phyloP scores from a whole-genome alignment of 2,113 vertebrate species.

The Macheiramphus alcinus region DNA sequence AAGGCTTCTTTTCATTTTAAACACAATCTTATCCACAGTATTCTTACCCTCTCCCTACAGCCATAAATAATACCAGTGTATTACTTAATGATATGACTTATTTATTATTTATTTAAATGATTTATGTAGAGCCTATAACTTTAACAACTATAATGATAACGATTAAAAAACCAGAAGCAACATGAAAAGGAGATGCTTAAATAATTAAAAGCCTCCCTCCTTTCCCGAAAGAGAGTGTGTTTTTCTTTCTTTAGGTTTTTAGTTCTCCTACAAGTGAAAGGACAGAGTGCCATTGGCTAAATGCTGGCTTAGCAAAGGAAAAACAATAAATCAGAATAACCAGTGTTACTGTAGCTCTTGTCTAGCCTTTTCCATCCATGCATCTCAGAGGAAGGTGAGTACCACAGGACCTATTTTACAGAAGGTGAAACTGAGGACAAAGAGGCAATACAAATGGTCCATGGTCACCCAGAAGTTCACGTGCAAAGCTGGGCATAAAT shows the following conservation, averaged over 20 bases:
- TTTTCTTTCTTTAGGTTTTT: slow-evolving; percentile 10
- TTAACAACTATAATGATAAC: slow-evolving; percentile 51
- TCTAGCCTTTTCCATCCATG: neutral
- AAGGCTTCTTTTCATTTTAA: neutral
- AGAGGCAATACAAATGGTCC: neutral
- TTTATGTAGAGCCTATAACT: slow-evolving; percentile 55
- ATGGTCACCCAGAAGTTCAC: neutral
- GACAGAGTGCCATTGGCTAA: slow-evolving; percentile 39
- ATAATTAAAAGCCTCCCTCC: slow-evolving; percentile 60
- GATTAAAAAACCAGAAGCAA: slow-evolving; percentile 59
- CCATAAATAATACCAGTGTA: slow-evolving; percentile 43
- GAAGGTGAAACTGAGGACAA: slow-evolving; percentile 20
- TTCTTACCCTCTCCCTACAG: slow-evolving; percentile 6
- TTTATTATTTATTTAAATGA: slow-evolving; percentile 66
- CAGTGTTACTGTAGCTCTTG: neutral
- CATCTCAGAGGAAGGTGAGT: neutral
- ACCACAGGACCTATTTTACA: neutral
- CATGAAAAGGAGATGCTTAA: slow-evolving; percentile 64
- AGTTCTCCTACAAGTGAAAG: neutral
- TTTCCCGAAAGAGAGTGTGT: slow-evolving; percentile 41
- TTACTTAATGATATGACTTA: slow-evolving; percentile 61
- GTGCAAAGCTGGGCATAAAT: neutral
- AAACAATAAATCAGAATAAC: slow-evolving; percentile 21
- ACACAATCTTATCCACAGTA: neutral
- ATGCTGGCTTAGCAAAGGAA: slow-evolving; percentile 33